phyloP scores from a whole-genome alignment of 2,888 invertebrate genomes.

The Erebia palarica region DNA sequence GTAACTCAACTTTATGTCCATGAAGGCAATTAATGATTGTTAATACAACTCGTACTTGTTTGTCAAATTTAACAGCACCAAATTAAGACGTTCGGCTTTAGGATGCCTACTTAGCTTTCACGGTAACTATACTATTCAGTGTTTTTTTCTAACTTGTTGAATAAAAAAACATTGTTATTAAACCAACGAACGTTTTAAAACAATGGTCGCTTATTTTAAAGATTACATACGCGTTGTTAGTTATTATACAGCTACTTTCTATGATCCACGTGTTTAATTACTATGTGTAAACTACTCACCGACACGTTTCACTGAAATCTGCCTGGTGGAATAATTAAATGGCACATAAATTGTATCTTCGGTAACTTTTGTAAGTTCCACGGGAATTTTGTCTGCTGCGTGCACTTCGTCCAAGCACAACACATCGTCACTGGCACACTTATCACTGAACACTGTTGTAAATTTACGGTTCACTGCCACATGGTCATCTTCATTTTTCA shows the following conservation, averaged over 20 bases:
- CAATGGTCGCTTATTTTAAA: slow-evolving; percentile 10
- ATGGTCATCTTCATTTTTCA: slow-evolving; percentile 59
- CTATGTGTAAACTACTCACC: slow-evolving; percentile 58
- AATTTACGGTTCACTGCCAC: slow-evolving; percentile 60
- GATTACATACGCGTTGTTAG: slow-evolving; percentile 6
- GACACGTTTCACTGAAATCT: slow-evolving; percentile 71
- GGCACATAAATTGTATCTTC: slow-evolving; percentile 85
- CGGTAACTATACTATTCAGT: neutral
- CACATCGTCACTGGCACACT: slow-evolving; percentile 69
- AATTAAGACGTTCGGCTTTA: neutral
- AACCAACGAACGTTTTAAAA: slow-evolving; percentile 5
- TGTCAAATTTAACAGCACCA: slow-evolving; percentile 8
- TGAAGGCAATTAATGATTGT: neutral
- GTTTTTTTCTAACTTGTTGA: neutral
- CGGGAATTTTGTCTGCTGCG: slow-evolving; percentile 76
- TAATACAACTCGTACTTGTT: neutral
- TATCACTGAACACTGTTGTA: slow-evolving; percentile 69
- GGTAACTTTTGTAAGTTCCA: slow-evolving; percentile 68
- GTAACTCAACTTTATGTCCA: neutral
- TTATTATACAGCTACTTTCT: slow-evolving; percentile 22
- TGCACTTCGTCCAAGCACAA: slow-evolving; percentile 84
- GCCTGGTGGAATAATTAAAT: slow-evolving; percentile 84
- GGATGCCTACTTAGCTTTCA: neutral
- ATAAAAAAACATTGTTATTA: slow-evolving; percentile 1
- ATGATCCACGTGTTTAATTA: slow-evolving; percentile 29